Percentiles rank a stretch among this genome's conserved stretches.
These are phyloP conservation scores for Melangyna quadrimaculata DNA, from an alignment of 2,888 invertebrate genomes.

Conservation along the genomic window DNA sequence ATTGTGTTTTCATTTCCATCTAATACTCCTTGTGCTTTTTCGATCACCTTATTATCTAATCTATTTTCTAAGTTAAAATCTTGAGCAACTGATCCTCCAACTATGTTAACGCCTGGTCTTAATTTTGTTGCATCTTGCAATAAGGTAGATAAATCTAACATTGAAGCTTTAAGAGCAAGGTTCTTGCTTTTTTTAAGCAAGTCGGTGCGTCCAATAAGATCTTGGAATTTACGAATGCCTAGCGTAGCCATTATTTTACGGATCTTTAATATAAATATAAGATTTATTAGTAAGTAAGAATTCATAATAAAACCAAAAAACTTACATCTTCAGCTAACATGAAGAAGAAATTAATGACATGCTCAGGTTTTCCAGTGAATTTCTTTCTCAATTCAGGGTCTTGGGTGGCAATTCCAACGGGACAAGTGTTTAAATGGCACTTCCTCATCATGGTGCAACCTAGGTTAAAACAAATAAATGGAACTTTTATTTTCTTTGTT, in stretches of 20 bases:
- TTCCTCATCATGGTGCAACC: constrained; percentile 99
- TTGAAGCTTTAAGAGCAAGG: constrained; percentile 89
- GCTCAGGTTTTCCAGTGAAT: constrained; percentile 98
- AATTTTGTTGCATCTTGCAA: constrained; percentile 94
- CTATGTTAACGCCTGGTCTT: constrained; percentile 93
- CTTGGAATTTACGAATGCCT: constrained; percentile 93
- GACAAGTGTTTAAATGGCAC: constrained; percentile 99
- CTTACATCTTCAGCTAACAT: constrained; percentile 97
- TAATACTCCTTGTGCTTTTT: constrained; percentile 88
- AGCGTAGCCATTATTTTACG: constrained; percentile 94
- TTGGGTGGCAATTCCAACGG: constrained; percentile 99
- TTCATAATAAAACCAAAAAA: neutral
- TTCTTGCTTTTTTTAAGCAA: constrained; percentile 89
- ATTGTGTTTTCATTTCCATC: constrained; percentile 87
- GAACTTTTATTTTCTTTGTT: too few relatives aligned
- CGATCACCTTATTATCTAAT: constrained; percentile 90
- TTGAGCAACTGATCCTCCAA: constrained; percentile 92
- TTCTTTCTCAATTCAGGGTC: constrained; percentile 97
- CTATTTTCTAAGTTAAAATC: constrained; percentile 94
- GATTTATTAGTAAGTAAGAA: neutral
- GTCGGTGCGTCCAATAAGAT: constrained; percentile 95
- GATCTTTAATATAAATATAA: constrained; percentile 83
- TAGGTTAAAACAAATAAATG: constrained; percentile 14
- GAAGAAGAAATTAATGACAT: constrained; percentile 98
- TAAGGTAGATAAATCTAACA: constrained; percentile 92